Conservation (phyloP, 2,888 invertebrate species). For the Fragum whitleyi region DNA sequence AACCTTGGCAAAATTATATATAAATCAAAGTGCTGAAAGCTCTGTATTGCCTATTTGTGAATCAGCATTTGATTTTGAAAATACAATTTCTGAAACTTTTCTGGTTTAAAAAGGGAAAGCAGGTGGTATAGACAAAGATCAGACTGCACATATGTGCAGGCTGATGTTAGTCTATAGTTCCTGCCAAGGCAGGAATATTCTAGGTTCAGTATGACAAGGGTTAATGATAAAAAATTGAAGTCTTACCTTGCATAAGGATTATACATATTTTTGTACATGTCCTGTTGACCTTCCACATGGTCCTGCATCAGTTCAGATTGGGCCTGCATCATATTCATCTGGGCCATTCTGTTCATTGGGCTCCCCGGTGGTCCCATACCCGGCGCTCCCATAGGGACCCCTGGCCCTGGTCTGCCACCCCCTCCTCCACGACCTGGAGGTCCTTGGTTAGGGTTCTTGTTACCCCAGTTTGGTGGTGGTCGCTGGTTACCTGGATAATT, state of each 20-base stretch:
- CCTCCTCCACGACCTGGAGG: neutral
- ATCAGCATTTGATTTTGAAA: too few species aligned
- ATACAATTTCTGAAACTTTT: too few species aligned
- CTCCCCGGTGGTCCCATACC: neutral
- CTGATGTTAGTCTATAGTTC: too few species aligned
- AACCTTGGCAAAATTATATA: too few species aligned
- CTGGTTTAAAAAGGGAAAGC: too few species aligned
- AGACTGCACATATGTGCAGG: too few species aligned
- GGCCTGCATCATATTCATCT: slow-evolving; percentile 8
- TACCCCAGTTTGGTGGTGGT: slow-evolving; percentile 32
- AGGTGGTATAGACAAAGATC: too few species aligned
- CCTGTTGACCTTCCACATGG: slow-evolving; percentile 27
- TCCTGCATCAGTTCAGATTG: slow-evolving; percentile 32
- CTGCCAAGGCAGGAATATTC: too few species aligned
- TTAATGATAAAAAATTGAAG: too few species aligned
- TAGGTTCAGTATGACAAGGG: too few species aligned
- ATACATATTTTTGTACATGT: slow-evolving; percentile 20
- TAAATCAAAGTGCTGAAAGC: too few species aligned
- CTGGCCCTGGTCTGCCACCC: neutral
- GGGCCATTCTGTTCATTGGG: slow-evolving; percentile 1
- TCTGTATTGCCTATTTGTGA: too few species aligned
- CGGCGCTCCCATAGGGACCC: neutral
- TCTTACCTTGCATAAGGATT: slow-evolving; percentile 5
- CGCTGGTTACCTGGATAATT: neutral
- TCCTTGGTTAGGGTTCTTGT: neutral